Base-by-base conservation (phyloP, 2,888 invertebrate genomes). In the Machimus atricapillus region DNA sequence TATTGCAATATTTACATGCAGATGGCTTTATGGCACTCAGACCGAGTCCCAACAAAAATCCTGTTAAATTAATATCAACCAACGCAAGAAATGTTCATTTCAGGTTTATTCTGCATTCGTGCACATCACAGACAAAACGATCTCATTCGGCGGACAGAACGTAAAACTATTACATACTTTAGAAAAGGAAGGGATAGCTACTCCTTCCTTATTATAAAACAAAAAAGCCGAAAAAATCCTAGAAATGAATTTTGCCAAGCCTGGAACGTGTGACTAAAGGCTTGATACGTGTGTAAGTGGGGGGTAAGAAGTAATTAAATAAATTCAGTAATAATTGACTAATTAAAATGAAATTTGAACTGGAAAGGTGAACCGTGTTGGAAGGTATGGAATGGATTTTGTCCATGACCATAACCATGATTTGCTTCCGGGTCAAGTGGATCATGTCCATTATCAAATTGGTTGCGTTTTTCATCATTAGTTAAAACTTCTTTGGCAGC, bases 331-430 rank as follows among this genome's bases (percentile, higher is more conserved):
- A 34, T 40, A 19, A 12, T 66, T 79, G 86, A 87, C 93, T 95
- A 97, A 94, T 98, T 98, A 93, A 98, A 99, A 93, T 98, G 97
- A 94, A 98, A 99, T 93, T 97, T 97, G 94, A 98, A 99, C 93
- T 98, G 97, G 95, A 98, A 98, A 92, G 97, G 97, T 91, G 97
- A 97, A 89, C 97, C 97, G 91, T 95, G 95, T 90, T 96, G 95
- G 94, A 96, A 97, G 93, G 96, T 95, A 90, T 96, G 95, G 94
- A 97, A 97, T 90, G 97, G 97, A 92, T 95, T 96, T 56, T 4
- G 4, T 14, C 92, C 92, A 0, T 90, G 91, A 95, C 12, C 93
- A 93, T 66, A 94, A 93, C 87, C 16, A 16, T 94, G 94, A 88
- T 89, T 89, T 9, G 23, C 34, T 92, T 99, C 99, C 0, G 99